A percentile compares a stretch with the other conserved stretches of the same genome.
Evolutionary conservation across 2,113 vertebrate species (phyloP).

Genomic region (Saccopteryx leptura): DNA sequence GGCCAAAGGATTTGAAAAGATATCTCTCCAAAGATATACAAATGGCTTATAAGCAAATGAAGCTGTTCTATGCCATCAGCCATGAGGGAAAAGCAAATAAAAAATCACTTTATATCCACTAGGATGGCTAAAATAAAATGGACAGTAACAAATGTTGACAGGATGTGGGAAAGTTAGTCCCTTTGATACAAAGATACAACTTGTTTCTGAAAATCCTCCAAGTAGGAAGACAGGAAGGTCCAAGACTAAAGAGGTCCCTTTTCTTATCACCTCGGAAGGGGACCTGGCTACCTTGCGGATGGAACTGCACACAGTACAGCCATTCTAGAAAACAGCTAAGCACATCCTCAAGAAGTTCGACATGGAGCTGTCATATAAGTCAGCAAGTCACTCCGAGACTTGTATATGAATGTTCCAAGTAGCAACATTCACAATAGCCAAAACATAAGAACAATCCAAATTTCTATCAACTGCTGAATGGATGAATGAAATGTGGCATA

Average conservation of each 20-base stretch:
- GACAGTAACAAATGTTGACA: neutral
- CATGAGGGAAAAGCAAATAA: constrained; percentile 13
- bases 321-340: neutral
- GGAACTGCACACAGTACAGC: neutral
- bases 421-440: constrained; percentile 1
- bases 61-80: neutral
- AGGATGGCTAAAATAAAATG: constrained; percentile 22
- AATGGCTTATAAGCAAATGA: constrained; percentile 8
- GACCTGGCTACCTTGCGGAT: neutral
- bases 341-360: constrained; percentile 3
- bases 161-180: neutral
- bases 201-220: neutral
- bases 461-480: neutral
- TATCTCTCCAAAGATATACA: constrained; percentile 3
- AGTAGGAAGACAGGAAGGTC: neutral
- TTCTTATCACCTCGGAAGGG: neutral
- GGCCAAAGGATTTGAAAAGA: constrained; percentile 41
- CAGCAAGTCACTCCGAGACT: constrained; percentile 12
- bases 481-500: neutral
- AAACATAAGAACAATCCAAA: neutral
- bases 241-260: neutral
- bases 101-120: neutral
- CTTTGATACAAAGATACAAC: neutral
- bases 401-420: neutral
- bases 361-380: neutral